Conservation (phyloP, 2,797 vertebrate genomes). For the Myotis vivesi region DNA sequence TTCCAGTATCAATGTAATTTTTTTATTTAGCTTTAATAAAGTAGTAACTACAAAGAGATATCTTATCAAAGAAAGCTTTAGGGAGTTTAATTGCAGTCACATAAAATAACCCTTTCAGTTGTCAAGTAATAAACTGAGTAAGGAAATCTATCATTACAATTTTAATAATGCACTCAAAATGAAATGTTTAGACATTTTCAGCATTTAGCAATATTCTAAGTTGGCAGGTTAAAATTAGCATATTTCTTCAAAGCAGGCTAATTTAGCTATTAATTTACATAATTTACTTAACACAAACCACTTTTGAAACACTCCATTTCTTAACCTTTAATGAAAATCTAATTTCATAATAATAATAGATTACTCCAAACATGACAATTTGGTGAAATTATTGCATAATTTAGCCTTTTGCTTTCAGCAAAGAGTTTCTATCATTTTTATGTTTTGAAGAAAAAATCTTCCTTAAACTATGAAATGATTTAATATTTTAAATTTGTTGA, state of each 20-base stretch:
- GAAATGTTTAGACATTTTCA: slow-evolving; percentile 47
- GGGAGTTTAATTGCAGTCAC: slow-evolving; percentile 23
- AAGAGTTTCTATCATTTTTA: neutral
- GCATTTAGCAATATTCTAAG: slow-evolving; percentile 58
- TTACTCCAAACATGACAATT: slow-evolving; percentile 8
- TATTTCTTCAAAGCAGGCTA: slow-evolving; percentile 52
- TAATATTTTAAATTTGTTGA: neutral
- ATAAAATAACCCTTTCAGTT: neutral
- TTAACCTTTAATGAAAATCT: slow-evolving; percentile 58
- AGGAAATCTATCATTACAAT: slow-evolving; percentile 50
- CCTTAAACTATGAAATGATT: neutral
- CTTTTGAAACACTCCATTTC: slow-evolving; percentile 57
- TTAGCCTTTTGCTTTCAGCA: slow-evolving; percentile 16
- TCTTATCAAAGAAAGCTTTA: slow-evolving; percentile 31
- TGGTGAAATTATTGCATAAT: slow-evolving; percentile 16
- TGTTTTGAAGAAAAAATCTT: neutral
- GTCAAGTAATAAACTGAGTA: slow-evolving; percentile 38
- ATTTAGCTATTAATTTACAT: slow-evolving; percentile 66
- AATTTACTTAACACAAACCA: slow-evolving; percentile 55
- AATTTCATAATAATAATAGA: slow-evolving; percentile 56
- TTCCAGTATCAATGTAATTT: slow-evolving; percentile 6
- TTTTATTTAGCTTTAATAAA: slow-evolving; percentile 27
- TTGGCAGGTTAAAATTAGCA: slow-evolving; percentile 62
- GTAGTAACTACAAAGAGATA: neutral
- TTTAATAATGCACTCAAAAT: slow-evolving; percentile 46